Conservation (phyloP, 1,140 invertebrate genomes). For the Procambarus virginalis region DNA sequence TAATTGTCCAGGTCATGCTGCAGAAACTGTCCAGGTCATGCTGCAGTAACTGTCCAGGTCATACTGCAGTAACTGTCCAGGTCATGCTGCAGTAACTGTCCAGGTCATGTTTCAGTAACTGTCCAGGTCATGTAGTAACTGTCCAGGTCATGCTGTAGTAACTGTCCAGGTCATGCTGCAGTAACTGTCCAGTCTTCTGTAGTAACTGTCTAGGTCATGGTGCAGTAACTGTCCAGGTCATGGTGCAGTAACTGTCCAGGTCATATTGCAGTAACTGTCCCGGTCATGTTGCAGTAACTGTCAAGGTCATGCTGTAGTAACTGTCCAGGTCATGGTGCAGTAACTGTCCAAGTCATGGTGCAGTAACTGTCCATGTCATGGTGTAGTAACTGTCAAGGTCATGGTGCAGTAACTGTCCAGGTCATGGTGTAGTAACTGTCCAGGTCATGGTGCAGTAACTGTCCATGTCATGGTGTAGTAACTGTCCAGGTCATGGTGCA, state of each 20-base stretch:
- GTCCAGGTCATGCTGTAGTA: neutral
- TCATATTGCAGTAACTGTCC: neutral
- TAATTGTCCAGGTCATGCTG: neutral
- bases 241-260: neutral
- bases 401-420: neutral
- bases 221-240: neutral
- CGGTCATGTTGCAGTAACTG: neutral
- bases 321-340: neutral
- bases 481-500: neutral
- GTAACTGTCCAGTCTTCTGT: no score
- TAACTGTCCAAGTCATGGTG: neutral
- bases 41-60: neutral
- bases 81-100: neutral
- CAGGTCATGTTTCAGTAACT: neutral
- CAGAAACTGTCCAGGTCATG: neutral
- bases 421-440: neutral
- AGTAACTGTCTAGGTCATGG: neutral
- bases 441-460: neutral
- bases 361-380: neutral
- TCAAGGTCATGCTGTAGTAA: neutral
- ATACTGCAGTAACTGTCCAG: neutral
- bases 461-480: neutral
- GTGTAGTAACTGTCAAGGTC: neutral
- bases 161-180: neutral
- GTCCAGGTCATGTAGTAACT: neutral